phyloP scores from a whole-genome alignment of 2,888 invertebrate genomes.

The Tipula vernalis region DNA sequence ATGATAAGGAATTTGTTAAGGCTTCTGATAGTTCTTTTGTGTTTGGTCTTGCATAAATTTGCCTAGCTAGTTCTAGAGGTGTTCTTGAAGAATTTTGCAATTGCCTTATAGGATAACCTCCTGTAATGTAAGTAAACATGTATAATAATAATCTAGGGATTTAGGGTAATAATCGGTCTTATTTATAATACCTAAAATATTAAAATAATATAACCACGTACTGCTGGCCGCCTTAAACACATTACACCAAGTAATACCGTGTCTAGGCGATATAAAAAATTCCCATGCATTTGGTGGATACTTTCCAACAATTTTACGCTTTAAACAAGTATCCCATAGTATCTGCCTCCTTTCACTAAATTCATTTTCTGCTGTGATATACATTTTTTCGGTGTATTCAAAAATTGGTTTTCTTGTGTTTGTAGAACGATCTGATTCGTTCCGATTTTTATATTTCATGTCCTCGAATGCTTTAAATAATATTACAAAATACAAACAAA shows the following conservation, averaged over 20 bases:
- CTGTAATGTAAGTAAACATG: slow-evolving; percentile 26
- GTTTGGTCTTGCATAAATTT: slow-evolving; percentile 54
- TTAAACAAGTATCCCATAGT: slow-evolving; percentile 40
- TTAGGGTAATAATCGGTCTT: no score
- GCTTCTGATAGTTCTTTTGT: slow-evolving; percentile 50
- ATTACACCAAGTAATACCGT: slow-evolving; percentile 61
- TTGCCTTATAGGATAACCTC: slow-evolving; percentile 34
- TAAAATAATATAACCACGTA: slow-evolving; percentile 70
- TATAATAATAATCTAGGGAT: no score
- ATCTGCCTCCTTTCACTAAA: slow-evolving; percentile 38
- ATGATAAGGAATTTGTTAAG: slow-evolving; percentile 48
- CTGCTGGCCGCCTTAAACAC: slow-evolving; percentile 66
- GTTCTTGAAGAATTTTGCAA: no score
- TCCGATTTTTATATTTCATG: not conserved
- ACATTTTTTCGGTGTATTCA: no score
- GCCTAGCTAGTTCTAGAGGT: slow-evolving; percentile 53
- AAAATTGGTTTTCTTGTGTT: slow-evolving; percentile 31
- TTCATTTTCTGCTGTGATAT: slow-evolving; percentile 36
- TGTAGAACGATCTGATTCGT: not conserved
- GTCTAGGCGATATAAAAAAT: slow-evolving; percentile 55
- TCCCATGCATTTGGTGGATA: slow-evolving; percentile 55
- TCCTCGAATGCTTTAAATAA: slow-evolving; percentile 13
- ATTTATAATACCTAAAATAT: slow-evolving; percentile 44
- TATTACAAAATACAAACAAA: slow-evolving; percentile 14
- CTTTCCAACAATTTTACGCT: slow-evolving; percentile 29